These are phyloP conservation scores for Podarcis muralis DNA, from an alignment of 2,113 vertebrate species.

Conservation along the genomic window DNA sequence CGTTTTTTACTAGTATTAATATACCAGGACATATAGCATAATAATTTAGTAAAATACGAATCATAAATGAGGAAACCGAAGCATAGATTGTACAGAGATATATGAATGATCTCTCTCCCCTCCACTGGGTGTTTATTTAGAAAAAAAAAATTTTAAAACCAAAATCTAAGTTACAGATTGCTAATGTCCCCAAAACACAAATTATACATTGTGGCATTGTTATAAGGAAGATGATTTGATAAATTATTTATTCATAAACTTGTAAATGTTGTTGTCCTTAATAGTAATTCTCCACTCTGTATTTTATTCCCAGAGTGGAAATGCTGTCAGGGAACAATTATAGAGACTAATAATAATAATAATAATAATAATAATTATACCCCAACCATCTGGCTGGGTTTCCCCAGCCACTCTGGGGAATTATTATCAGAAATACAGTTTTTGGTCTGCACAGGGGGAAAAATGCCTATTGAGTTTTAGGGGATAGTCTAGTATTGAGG, in stretches of 20 bases:
- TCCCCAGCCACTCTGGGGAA: background rate
- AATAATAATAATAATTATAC: too few species aligned
- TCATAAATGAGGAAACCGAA: background rate
- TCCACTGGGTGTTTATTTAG: background rate
- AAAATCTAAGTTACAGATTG: background rate
- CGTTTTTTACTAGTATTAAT: constrained; percentile 9
- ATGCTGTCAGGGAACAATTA: constrained; percentile 15
- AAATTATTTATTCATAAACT: constrained; percentile 3
- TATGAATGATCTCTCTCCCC: background rate
- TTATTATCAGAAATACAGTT: constrained; percentile 47
- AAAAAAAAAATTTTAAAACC: background rate
- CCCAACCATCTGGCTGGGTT: too few species aligned
- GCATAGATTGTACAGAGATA: background rate
- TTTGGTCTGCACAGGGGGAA: constrained; percentile 53
- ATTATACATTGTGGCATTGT: background rate
- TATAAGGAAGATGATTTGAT: constrained; percentile 11
- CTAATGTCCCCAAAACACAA: background rate
- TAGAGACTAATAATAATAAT: background rate
- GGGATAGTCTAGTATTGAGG: constrained; percentile 40
- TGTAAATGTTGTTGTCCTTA: constrained; percentile 2
- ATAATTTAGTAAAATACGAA: background rate
- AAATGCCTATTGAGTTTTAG: constrained; percentile 54
- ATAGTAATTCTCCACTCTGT: constrained; percentile 4
- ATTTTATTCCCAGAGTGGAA: background rate
- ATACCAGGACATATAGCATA: background rate